Conservation (phyloP, 2,888 invertebrate genomes). For the Nymphalis polychloros region DNA sequence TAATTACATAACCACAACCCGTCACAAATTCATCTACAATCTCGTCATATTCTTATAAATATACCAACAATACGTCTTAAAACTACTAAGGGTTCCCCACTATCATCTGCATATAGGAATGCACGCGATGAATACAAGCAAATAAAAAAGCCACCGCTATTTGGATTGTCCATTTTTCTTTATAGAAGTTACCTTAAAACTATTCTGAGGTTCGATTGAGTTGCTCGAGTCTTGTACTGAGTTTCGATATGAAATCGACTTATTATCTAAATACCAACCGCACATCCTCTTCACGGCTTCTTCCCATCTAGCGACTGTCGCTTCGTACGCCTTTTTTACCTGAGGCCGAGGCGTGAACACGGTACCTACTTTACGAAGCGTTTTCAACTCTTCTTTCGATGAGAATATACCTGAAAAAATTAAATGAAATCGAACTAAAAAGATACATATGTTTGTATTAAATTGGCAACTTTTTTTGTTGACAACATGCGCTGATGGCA, state of each 20-base stretch:
- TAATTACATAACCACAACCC: conserved; percentile 8
- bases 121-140: conserved; percentile 58
- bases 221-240: conserved; percentile 51
- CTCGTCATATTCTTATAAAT: conserved; percentile 18
- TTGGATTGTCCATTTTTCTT: conserved; percentile 54
- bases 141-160: conserved; percentile 70
- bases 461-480: too few species aligned
- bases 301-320: conserved; percentile 78
- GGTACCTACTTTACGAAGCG: conserved; percentile 82
- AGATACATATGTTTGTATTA: too few species aligned
- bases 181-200: conserved; percentile 49
- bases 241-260: conserved; percentile 39
- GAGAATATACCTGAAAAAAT: conserved; percentile 85
- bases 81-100: conserved; percentile 32
- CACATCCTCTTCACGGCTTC: conserved; percentile 81
- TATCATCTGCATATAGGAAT: conserved; percentile 63
- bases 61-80: conserved; percentile 20
- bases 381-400: conserved; percentile 83
- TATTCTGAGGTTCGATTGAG: conserved; percentile 50
- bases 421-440: too few species aligned
- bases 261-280: conserved; percentile 75
- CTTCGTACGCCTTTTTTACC: conserved; percentile 59
- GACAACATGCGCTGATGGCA: too few species aligned
- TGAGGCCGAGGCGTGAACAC: conserved; percentile 82
- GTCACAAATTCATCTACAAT: background rate